Base-by-base conservation (phyloP, 2,888 invertebrate species). In the Drosophila ezoana region DNA sequence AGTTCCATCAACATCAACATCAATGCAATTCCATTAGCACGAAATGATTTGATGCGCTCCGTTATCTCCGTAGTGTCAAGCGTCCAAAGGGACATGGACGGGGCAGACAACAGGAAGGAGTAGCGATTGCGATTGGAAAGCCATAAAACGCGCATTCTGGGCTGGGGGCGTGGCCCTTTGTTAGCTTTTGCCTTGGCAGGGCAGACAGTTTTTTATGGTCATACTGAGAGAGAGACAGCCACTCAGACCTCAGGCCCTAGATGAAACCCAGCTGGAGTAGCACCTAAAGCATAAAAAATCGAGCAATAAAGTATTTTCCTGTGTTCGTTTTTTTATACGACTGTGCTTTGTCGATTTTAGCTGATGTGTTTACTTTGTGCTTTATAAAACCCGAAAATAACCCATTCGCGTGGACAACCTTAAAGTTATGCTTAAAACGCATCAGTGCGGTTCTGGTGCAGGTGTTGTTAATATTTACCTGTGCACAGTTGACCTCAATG, bases 21-120 rank as follows among this genome's bases (percentile, higher is more conserved):
- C 76, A 75, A 59, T 76, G 89, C 87, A 84, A 87, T 89, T 87
- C 86, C 90, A 90, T 90, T 88, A 89, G 88, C 87, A 68, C 73
- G 72, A 85, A 89, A 89, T 89, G 89, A 89, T 89, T 87, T 84
- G 76, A 81, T 76, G 89, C 77, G 80, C 74, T 71, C 64, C 58
- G 60, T 64, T 71, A 67, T 77, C 70, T 49, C 56, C 54, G 53
- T 59, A 53, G 70, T 62, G 62, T 70, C 52, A 70, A 79, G 65
- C 38, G 76, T 56, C 58, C 69, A 44, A 44, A 35, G 38, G 53
- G 59, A 79, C 54, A 49, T 10, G 32, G 59, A 52, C 60, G 66
- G 83, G 54, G 48, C 67, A 48, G 67, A 58, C 40, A 60, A 66
- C 57, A 70, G 79, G 63, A 79, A 44, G 64, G 40, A 59, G 38